These are phyloP conservation scores for Sphenodon punctatus DNA, from an alignment of 2,797 vertebrate species.

Conservation along the genomic window DNA sequence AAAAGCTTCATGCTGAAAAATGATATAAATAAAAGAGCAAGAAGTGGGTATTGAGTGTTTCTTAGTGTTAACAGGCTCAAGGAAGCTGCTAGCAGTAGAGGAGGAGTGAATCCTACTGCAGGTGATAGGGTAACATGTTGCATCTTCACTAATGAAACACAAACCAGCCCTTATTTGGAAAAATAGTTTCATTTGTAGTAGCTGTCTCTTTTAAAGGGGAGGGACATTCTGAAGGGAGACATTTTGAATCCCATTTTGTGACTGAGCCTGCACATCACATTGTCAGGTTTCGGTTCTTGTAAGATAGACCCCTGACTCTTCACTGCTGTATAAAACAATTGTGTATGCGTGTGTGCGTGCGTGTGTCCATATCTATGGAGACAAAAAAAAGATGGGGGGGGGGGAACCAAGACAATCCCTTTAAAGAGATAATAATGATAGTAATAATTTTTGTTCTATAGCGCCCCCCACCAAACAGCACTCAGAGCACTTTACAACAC, in stretches of 20 bases:
- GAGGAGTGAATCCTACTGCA: slow-evolving; percentile 49
- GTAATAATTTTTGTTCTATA: no score
- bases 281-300: slow-evolving; percentile 59
- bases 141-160: slow-evolving; percentile 63
- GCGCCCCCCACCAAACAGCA: no score
- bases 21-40: slow-evolving; percentile 66
- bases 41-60: slow-evolving; percentile 50
- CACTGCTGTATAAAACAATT: background rate
- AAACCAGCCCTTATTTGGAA: slow-evolving; percentile 49
- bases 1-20: slow-evolving; percentile 46
- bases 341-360: background rate
- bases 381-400: slow-evolving; percentile 51
- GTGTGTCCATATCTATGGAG: slow-evolving; percentile 18
- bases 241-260: slow-evolving; percentile 66
- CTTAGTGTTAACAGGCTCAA: slow-evolving; percentile 55
- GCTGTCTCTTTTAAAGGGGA: slow-evolving; percentile 70
- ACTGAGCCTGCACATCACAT: slow-evolving; percentile 59
- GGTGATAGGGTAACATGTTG: slow-evolving; percentile 48
- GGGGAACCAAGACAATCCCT: no score
- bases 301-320: slow-evolving; percentile 61
- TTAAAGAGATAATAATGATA: no score
- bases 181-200: slow-evolving; percentile 32
- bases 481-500: no score
- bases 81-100: slow-evolving; percentile 37
- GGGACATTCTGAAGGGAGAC: slow-evolving; percentile 40